Percentiles rank a stretch among this genome's conserved stretches.
These are phyloP conservation scores for Lethocerus indicus DNA, from an alignment of 1,140 invertebrate species.

Conservation along the genomic window DNA sequence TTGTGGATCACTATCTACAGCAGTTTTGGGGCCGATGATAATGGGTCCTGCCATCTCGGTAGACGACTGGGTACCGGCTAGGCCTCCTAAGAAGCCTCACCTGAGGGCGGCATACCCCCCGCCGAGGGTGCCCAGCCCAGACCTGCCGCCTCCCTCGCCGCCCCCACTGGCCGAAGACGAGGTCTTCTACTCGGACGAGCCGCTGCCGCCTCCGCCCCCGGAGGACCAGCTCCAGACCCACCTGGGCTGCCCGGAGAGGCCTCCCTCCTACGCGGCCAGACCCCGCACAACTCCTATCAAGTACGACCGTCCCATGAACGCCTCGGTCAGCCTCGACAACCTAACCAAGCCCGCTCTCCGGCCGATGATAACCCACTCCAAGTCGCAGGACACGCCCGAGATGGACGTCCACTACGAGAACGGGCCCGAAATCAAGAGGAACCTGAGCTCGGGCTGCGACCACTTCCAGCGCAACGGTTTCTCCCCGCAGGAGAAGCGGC, in stretches of 20 bases:
- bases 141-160: constrained; percentile 21
- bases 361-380: background rate
- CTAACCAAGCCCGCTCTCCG: constrained; percentile 4
- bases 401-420: constrained; percentile 9
- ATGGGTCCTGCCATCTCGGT: constrained; percentile 43
- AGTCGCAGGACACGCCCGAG: background rate
- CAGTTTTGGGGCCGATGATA: constrained; percentile 40
- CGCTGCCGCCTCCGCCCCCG: constrained; percentile 35
- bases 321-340: constrained; percentile 11
- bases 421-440: constrained; percentile 6
- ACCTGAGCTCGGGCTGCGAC: background rate
- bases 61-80: constrained; percentile 53
- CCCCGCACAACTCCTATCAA: background rate
- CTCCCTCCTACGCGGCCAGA: constrained; percentile 22
- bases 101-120: constrained; percentile 28
- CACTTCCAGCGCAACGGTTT: constrained; percentile 5
- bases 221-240: constrained; percentile 36
- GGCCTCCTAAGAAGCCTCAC: constrained; percentile 56
- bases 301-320: constrained; percentile 11
- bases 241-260: constrained; percentile 55
- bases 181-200: no score
- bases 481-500: no score
- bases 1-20: constrained; percentile 39
- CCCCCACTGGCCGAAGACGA: constrained; percentile 36
- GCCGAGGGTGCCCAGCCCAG: constrained; percentile 14